These are phyloP conservation scores for Propithecus deckenii DNA, from an alignment of 2,797 vertebrate species.

Conservation along the genomic window DNA sequence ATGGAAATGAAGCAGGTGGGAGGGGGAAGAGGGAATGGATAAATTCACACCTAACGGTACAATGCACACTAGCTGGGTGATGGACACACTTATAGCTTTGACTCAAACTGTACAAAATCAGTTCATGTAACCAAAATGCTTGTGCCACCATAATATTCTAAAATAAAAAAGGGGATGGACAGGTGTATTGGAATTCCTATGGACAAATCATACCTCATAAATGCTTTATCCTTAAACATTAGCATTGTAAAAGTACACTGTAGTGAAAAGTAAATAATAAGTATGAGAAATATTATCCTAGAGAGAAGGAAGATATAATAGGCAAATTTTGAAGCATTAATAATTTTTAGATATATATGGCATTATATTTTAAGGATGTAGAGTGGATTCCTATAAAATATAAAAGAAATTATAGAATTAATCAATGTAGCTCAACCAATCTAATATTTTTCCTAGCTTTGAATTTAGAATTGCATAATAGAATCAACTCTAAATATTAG, in stretches of 20 bases:
- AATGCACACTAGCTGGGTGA: too few relatives aligned
- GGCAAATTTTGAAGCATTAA: background rate
- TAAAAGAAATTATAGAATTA: slow-evolving; percentile 14
- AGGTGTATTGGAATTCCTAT: background rate
- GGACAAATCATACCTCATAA: background rate
- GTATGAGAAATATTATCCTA: background rate
- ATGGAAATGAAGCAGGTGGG: too few relatives aligned
- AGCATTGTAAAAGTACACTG: background rate
- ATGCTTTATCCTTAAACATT: background rate
- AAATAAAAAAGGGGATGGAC: too few relatives aligned
- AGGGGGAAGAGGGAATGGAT: too few relatives aligned
- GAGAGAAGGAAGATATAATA: background rate
- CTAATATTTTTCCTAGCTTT: slow-evolving; percentile 36
- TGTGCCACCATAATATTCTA: too few relatives aligned
- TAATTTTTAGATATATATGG: background rate
- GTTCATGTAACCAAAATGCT: too few relatives aligned
- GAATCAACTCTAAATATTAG: background rate
- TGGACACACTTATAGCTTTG: too few relatives aligned
- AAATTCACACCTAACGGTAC: too few relatives aligned
- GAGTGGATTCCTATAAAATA: background rate
- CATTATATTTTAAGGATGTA: background rate
- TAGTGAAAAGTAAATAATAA: background rate
- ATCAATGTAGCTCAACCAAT: background rate
- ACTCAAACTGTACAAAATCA: too few relatives aligned
- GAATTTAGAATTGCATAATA: slow-evolving; percentile 2